Evolutionary conservation across 2,888 invertebrate genomes (phyloP).

Genomic region (Drosophila yooni): DNA sequence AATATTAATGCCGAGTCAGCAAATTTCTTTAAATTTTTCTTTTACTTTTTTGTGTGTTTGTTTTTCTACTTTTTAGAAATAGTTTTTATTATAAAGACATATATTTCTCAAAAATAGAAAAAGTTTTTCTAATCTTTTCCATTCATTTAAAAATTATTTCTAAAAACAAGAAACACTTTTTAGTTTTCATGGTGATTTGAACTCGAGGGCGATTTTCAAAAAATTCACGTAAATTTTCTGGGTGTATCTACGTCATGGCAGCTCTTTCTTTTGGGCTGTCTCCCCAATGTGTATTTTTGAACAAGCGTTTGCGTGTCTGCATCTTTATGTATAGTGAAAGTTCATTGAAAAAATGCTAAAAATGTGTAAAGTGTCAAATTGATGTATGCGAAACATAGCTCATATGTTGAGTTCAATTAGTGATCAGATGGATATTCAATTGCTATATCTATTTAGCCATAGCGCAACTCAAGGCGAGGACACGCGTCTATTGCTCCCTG

Average conservation of each 20-base stretch:
- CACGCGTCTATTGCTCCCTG: conserved; percentile 58
- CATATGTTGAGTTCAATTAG: conserved; percentile 38
- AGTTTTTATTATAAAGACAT: not conserved
- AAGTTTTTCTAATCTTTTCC: not conserved
- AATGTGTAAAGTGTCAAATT: conserved; percentile 45
- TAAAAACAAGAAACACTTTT: not conserved
- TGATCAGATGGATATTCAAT: conserved; percentile 5
- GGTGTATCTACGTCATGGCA: conserved; percentile 29
- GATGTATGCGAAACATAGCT: conserved; percentile 45
- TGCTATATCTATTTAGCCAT: conserved; percentile 1
- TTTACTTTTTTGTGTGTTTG: too few relatives aligned
- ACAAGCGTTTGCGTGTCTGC: conserved; percentile 8
- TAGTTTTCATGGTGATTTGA: not conserved
- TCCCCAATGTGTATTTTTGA: conserved; percentile 31
- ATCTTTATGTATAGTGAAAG: conserved; percentile 15
- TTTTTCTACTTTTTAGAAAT: not conserved
- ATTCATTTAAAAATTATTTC: not conserved
- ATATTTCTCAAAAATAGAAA: not conserved
- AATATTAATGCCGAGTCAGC: not conserved
- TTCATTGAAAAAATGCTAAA: conserved; percentile 48
- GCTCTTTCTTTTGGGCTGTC: conserved; percentile 23
- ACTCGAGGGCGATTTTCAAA: not conserved
- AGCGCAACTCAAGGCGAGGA: conserved; percentile 56
- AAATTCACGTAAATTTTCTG: not conserved
- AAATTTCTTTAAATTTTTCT: not conserved